A percentile compares a stretch with the other conserved stretches of the same genome.
Evolutionary conservation across 2,113 vertebrate genomes (phyloP).

Genomic region (Columba janthina): DNA sequence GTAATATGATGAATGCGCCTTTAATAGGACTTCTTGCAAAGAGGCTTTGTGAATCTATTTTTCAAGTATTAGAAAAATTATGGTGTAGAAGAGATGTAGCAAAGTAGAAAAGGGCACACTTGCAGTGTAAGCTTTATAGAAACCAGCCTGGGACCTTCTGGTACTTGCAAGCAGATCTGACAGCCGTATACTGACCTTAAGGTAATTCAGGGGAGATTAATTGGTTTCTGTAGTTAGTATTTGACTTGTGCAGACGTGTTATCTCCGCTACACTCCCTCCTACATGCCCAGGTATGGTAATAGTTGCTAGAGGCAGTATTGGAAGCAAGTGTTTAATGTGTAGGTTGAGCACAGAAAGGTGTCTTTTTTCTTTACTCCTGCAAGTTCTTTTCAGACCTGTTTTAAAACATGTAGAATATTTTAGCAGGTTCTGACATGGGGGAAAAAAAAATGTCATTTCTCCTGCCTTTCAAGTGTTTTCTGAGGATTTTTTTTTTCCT

Average conservation of each 20-base stretch:
- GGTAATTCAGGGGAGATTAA: background rate
- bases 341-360: background rate
- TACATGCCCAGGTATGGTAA: rapidly evolving
- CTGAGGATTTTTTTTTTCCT: background rate
- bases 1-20: rapidly evolving
- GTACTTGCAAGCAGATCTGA: rapidly evolving
- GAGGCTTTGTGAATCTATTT: background rate
- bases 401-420: rapidly evolving
- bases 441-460: background rate
- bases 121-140: background rate
- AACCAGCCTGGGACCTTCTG: background rate
- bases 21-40: background rate
- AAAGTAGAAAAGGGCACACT: background rate
- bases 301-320: background rate
- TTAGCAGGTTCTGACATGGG: background rate
- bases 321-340: background rate
- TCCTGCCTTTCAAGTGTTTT: background rate
- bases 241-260: background rate
- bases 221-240: background rate
- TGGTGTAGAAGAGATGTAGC: background rate
- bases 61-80: background rate
- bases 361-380: background rate
- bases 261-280: background rate
- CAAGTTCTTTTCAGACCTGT: background rate
- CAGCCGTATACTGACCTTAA: background rate